Conservation (phyloP, 2,113 vertebrate genomes). For the Balaenoptera acutorostrata region DNA sequence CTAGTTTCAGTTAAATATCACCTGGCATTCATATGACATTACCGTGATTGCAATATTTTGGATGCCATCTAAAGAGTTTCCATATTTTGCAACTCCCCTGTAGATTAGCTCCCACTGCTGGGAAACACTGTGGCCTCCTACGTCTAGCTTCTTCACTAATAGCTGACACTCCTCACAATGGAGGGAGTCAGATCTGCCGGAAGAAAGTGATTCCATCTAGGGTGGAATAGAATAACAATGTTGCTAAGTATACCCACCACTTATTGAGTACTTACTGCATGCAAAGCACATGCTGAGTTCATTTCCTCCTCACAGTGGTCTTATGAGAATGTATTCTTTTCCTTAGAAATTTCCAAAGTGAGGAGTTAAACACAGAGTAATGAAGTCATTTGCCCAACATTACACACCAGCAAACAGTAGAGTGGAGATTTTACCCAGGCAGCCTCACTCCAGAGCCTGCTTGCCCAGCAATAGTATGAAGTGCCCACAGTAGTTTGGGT, state of each 20-base stretch:
- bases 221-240: background rate
- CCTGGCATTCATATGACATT: background rate
- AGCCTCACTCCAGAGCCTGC: background rate
- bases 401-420: background rate
- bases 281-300: background rate
- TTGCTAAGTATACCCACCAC: background rate
- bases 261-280: background rate
- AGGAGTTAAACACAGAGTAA: background rate
- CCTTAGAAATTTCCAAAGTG: background rate
- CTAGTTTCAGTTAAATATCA: background rate
- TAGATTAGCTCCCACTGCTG: background rate
- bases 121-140: background rate
- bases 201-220: background rate
- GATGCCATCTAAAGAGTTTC: background rate
- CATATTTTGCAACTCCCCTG: background rate
- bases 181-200: background rate
- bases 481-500: fast-evolving
- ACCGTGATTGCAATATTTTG: background rate
- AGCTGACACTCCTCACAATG: background rate
- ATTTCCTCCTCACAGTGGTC: background rate
- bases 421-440: background rate
- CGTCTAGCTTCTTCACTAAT: background rate
- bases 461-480: background rate
- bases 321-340: background rate
- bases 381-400: background rate